Conservation (phyloP, 1,140 invertebrate species). For the Drosophila yakuba region DNA sequence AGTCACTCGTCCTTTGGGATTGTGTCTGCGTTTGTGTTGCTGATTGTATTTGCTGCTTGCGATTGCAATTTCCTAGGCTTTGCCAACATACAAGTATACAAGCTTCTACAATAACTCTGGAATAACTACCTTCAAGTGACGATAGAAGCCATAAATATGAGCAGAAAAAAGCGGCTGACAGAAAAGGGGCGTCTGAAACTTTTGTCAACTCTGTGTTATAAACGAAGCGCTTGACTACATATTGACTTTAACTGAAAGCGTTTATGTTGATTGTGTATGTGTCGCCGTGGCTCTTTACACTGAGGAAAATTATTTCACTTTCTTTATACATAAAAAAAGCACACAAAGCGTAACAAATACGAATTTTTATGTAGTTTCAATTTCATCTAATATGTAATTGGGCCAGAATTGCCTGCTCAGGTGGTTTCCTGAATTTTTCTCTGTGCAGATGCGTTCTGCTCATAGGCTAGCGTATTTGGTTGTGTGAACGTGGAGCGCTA, state of each 20-base stretch:
- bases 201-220: constrained; percentile 70
- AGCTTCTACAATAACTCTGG: constrained; percentile 37
- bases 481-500: constrained; percentile 36
- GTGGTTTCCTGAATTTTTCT: background rate
- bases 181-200: constrained; percentile 56
- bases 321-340: no score
- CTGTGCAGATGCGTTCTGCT: constrained; percentile 1
- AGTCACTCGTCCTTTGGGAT: constrained; percentile 17
- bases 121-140: constrained; percentile 60
- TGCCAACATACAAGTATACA: constrained; percentile 26
- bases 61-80: constrained; percentile 67
- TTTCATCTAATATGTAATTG: no score
- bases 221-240: constrained; percentile 72
- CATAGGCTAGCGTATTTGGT: constrained; percentile 33
- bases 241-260: constrained; percentile 73
- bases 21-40: constrained; percentile 45
- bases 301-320: background rate
- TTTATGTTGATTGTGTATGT: constrained; percentile 62
- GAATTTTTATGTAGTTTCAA: background rate
- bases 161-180: constrained; percentile 22
- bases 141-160: constrained; percentile 70
- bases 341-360: no score
- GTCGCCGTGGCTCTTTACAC: background rate
- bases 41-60: constrained; percentile 71
- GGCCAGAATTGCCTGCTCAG: no score